These are phyloP conservation scores for Brachyopa scutellaris DNA, from an alignment of 2,888 invertebrate genomes.

Conservation along the genomic window DNA sequence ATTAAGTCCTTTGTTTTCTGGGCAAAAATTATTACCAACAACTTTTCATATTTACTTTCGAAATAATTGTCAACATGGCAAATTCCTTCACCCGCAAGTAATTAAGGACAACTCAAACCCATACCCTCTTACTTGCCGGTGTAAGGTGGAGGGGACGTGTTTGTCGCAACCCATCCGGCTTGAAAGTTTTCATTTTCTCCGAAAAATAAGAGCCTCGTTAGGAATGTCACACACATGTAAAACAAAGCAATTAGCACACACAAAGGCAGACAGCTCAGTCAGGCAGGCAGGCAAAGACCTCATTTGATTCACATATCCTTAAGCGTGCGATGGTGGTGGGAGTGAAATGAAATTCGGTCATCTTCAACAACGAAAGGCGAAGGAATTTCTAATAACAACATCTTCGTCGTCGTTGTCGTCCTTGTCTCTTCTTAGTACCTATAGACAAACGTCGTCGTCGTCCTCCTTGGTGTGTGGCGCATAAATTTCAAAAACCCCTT, in stretches of 20 bases:
- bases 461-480: conserved; percentile 43
- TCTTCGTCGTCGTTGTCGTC: conserved; percentile 24
- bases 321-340: not conserved
- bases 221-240: conserved; percentile 73
- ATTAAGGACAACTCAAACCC: conserved; percentile 62
- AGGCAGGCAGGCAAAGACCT: conserved; percentile 43
- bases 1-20: conserved; percentile 62
- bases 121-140: not conserved
- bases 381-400: conserved; percentile 73
- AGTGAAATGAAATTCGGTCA: conserved; percentile 61
- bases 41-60: conserved; percentile 72
- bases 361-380: conserved; percentile 41
- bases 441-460: conserved; percentile 16
- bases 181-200: conserved; percentile 61
- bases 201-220: conserved; percentile 64
- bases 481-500: conserved; percentile 68
- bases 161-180: conserved; percentile 10
- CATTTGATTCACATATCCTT: conserved; percentile 65
- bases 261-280: conserved; percentile 46
- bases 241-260: conserved; percentile 73
- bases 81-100: conserved; percentile 72
- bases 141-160: too few relatives aligned
- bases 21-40: conserved; percentile 68
- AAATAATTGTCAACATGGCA: conserved; percentile 73
- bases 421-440: not conserved